Base-by-base conservation (phyloP, 2,888 invertebrate genomes). In the Mesoligia furuncula region DNA sequence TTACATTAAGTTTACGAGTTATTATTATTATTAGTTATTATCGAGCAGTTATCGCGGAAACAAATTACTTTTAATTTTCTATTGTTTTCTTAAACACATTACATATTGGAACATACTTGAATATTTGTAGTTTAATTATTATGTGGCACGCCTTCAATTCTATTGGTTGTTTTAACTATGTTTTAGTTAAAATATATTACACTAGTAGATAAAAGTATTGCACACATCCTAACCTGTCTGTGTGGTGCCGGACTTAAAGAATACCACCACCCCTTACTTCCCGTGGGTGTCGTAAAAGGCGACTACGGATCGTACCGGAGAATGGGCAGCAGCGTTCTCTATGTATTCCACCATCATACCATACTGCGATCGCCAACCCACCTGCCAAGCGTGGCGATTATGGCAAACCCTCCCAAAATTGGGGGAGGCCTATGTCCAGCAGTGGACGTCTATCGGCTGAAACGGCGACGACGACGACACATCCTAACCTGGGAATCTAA, bases 31-130 rank as follows among this genome's bases (percentile, higher is more conserved):
- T 20, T 61, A 54, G 36, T 36, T 59, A 5, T 20, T 61, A 54
- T 39, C n/a, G 51, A 54, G 2, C 1, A 36, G 1, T 15, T 24
- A 61, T 51, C 20, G 39, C 17, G 5, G 24, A 57, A 67, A 79
- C 9, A 62, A 73, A 67, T 54, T 36, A 70, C n/a, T 48, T 65
- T 66, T 45, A 51, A 77, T 70, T 51, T 79, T 45, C 54, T 24
- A 64, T 69, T 70, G 73, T 57, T 73, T 79, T 79, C 8, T 20
- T 7, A 20, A 70, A 72, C n/a, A 68, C 27, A 20, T 59, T 31
- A 31, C 15, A 5, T 48, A 48, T 0, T 62, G 3, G 45, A 24
- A 48, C 8, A 5, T 48, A 45, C 20, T 31, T 68, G 67, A 31
- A 31, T 48, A 68, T 68, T 31, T 8, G 8, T 48, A 15, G 27